phyloP scores from a whole-genome alignment of 2,797 vertebrate species.

The Eidolon dupreanum region DNA sequence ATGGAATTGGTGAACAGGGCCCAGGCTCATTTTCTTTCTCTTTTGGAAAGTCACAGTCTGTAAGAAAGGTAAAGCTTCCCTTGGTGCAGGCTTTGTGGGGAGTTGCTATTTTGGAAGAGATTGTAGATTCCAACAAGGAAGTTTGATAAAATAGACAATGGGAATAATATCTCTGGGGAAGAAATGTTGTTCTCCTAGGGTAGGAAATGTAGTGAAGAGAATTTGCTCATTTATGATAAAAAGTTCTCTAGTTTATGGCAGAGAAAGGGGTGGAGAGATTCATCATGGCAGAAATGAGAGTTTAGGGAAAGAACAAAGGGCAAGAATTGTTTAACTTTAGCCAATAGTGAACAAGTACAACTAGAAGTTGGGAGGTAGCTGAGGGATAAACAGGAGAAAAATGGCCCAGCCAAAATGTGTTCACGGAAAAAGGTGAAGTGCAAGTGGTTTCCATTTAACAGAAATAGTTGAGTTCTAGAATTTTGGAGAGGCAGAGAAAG shows the following conservation, averaged over 20 bases:
- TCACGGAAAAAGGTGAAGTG: not conserved
- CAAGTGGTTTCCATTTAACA: not conserved
- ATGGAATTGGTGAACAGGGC: not conserved
- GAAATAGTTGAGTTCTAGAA: not conserved
- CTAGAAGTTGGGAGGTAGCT: not conserved
- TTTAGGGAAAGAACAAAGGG: not conserved
- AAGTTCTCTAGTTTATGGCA: not conserved
- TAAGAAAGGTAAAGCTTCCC: not conserved
- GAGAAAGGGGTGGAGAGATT: not conserved
- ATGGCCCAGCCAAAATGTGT: not conserved
- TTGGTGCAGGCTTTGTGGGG: not conserved
- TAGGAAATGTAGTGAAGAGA: fast-evolving
- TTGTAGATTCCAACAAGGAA: not conserved
- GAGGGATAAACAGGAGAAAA: not conserved
- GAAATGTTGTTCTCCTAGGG: not conserved
- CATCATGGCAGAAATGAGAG: not conserved
- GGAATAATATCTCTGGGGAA: not conserved
- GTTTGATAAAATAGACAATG: not conserved
- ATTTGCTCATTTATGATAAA: not conserved
- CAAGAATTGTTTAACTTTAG: not conserved
- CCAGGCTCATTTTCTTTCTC: not conserved
- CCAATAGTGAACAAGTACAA: not conserved
- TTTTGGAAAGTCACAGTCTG: not conserved
- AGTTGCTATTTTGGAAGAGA: not conserved
- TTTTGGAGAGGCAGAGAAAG: not conserved